Evolutionary conservation across 2,113 vertebrate species (phyloP), one percentile per base, ranked within the genome.

Genomic region (Misgurnus mizolepis): DNA sequence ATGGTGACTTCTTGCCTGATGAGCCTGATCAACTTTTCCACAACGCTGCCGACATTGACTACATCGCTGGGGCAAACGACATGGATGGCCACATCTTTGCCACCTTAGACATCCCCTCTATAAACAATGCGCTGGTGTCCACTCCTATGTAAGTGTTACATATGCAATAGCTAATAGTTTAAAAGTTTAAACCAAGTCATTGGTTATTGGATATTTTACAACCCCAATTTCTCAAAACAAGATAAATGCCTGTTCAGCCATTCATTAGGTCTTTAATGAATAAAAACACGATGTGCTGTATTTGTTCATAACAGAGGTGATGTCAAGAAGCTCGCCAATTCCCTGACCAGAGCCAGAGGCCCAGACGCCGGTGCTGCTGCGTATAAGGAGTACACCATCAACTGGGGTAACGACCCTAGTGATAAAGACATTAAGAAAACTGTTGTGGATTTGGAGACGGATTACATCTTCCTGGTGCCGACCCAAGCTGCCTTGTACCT

Each of bases 41-140:
- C 82, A 98, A 98, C 0, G 50, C 95, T 0, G 96, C 95, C 0
- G 91, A 95, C 27, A 87, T 98, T 0, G 96, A 98, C 87, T 97
- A 96, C 88, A 53, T 98, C 0, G 93, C 84, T 0, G 97, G 97
- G 45, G 75, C 89, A 87, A 99, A 99, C 0, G 5, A 96, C 90
- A 98, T 98, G 95, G 97, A 99, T 0, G 96, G 95, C 6, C 95
- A 97, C 84, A 0, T 98, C 5, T 97, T 98, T 18, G 91, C 93
- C 0, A 85, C 77, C 0, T 0, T 96, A 0, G 96, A 98, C 43
- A 0, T 98, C 9, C 94, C 95, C 0, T 91, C 91, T 6, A 15
- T 99, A 74, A 94, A 97, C 88, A 86, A 88, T 50, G 78, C 86
- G 0, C 27, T 92, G 0, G 22, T 72, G 68, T 34, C 88, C 8